These are phyloP conservation scores for Upupa epops DNA, from an alignment of 2,113 vertebrate genomes.

Conservation along the genomic window DNA sequence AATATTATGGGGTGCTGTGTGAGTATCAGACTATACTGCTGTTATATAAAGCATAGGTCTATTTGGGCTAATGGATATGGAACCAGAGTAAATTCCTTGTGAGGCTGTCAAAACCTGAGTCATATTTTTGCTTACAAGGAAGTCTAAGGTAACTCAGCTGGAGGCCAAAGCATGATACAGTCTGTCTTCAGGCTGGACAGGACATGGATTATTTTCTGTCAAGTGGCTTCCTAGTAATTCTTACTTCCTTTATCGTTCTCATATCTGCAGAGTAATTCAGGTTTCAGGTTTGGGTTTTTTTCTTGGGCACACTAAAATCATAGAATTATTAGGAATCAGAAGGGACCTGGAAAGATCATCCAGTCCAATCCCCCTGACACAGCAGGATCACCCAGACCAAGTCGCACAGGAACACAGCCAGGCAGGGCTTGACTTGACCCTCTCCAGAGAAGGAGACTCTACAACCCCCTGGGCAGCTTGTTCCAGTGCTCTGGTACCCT, in stretches of 20 bases:
- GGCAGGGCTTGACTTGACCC: too few species aligned
- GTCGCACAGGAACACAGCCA: too few species aligned
- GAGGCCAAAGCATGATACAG: background rate
- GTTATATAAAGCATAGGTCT: background rate
- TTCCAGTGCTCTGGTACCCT: too few species aligned
- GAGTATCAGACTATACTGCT: background rate
- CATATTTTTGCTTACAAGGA: background rate
- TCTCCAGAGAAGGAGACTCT: too few species aligned
- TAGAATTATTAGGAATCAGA: too few species aligned
- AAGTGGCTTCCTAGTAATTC: background rate
- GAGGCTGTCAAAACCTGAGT: background rate
- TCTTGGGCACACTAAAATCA: background rate
- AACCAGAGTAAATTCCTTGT: background rate
- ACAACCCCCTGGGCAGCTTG: too few species aligned
- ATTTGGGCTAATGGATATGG: background rate
- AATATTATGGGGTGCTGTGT: background rate
- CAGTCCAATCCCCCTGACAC: too few species aligned
- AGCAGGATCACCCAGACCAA: too few species aligned
- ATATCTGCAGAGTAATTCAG: background rate
- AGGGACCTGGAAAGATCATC: too few species aligned
- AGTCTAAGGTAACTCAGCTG: background rate
- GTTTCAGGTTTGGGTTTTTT: background rate
- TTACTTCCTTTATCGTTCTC: background rate
- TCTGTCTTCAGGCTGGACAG: background rate
- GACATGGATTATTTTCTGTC: background rate